Conservation (phyloP, 2,797 vertebrate species). For the Rhynchotus rufescens region DNA sequence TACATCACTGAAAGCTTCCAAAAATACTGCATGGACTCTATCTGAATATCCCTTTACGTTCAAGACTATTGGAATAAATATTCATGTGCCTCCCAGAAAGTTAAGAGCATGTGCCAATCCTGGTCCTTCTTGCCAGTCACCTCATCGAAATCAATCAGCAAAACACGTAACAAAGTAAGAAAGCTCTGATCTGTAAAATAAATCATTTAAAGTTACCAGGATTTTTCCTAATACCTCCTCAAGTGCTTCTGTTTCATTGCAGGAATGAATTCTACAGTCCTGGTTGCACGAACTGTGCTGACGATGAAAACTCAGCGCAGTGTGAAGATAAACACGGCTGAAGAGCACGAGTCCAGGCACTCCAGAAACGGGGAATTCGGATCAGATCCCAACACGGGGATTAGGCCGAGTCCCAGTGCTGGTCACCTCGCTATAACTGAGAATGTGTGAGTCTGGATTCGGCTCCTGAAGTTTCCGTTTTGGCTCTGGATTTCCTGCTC, state of each 20-base stretch:
- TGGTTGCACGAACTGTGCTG: fast-evolving
- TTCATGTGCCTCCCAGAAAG: neutral
- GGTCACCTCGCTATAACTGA: neutral
- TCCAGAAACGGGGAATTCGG: neutral
- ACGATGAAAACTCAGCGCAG: no score
- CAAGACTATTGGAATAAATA: neutral
- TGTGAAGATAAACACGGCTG: neutral
- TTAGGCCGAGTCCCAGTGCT: fast-evolving
- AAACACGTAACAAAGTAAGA: neutral
- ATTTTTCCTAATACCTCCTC: neutral
- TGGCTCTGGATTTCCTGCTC: neutral
- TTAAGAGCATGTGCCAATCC: neutral
- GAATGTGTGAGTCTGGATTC: fast-evolving
- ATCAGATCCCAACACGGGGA: neutral
- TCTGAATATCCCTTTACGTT: neutral
- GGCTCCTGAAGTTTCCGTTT: neutral
- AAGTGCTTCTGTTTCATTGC: fast-evolving
- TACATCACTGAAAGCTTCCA: neutral
- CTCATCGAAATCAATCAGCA: neutral
- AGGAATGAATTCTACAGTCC: neutral
- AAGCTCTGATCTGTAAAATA: neutral
- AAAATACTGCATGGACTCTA: neutral
- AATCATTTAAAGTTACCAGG: neutral
- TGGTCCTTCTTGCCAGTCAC: neutral
- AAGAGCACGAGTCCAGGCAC: neutral